Conservation (phyloP, 2,797 vertebrate species). For the Malacoraja senta region DNA sequence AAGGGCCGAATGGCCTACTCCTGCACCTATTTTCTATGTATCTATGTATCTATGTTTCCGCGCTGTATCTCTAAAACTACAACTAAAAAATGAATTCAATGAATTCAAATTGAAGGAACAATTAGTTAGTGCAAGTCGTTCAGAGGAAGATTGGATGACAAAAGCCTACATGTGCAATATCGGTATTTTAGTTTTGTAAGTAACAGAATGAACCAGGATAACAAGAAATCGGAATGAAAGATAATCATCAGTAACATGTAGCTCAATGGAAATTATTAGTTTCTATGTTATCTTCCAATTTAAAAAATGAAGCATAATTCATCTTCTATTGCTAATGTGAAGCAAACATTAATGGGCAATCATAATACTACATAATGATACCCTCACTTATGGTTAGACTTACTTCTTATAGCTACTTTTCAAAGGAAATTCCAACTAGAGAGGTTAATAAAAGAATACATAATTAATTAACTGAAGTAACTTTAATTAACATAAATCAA, state of each 20-base stretch:
- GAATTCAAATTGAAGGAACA: not conserved
- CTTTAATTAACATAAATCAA: too few species aligned
- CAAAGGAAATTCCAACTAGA: not conserved
- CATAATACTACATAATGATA: not conserved
- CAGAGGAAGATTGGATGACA: not conserved
- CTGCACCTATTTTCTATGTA: too few species aligned
- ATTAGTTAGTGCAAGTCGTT: not conserved
- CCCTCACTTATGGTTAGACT: not conserved
- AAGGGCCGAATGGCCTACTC: too few species aligned
- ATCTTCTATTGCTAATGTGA: not conserved
- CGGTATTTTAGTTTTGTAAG: not conserved
- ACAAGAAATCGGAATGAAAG: not conserved
- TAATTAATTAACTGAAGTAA: too few species aligned
- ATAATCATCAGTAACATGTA: conserved; percentile 21
- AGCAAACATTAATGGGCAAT: not conserved
- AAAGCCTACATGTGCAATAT: not conserved
- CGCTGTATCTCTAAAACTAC: too few species aligned
- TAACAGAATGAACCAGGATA: not conserved
- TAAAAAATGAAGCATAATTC: not conserved
- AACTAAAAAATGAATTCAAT: not conserved
- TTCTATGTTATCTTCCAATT: not conserved
- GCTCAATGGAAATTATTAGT: not conserved
- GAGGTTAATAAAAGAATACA: not conserved
- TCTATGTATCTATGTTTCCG: too few species aligned
- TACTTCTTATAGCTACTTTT: not conserved